Base-by-base conservation (phyloP, 2,888 invertebrate species). In the Lathronympha strigana region DNA sequence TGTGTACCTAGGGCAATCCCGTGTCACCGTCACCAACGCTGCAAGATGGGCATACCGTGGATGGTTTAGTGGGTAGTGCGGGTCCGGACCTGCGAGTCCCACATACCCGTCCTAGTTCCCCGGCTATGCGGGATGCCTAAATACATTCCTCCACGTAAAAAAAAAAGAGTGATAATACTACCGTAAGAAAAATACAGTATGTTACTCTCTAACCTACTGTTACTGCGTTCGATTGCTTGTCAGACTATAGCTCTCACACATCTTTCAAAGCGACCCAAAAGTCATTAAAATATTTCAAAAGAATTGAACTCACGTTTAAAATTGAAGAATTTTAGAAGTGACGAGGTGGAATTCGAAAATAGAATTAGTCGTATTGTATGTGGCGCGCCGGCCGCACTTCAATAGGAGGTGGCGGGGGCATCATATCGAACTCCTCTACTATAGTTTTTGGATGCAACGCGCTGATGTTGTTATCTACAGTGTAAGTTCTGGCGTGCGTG, bases 401-500 rank as follows among this genome's bases (percentile, higher is more conserved):
- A 4, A 78, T 74, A 1, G 83, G 80, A 3, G 80, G 73, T 0
- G 80, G 84, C 1, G 84, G 82, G 5, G 87, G 85, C 66, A 86
- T 79, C 83, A 90, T 87, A 36, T 90, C 87, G 71, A 92, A 89
- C 71, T 91, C 91, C 74, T 94, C 94, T 0, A 94, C 93, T 38
- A 94, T 94, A 0, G 93, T 90, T 71, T 93, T 93, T 1, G 94
- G 94, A 73, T 94, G 93, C 4, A 93, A 80, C 0, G 93, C 93
- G 76, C 93, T 93, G 67, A 92, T 87, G 67, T 92, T 91, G 69
- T 90, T 91, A 49, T 93, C 87, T 31, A 93, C 82, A 6, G 90
- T 92, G 76, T 93, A 94, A 0, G 93, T 94, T 13, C 86, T 76
- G 6, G 89, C 93, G 74, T 92, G 93, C 0, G 93, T 90, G 19